Evolutionary conservation across 2,113 vertebrate genomes (phyloP), one percentile per base, ranked within the genome.

Genomic region (Eulemur rufifrons): DNA sequence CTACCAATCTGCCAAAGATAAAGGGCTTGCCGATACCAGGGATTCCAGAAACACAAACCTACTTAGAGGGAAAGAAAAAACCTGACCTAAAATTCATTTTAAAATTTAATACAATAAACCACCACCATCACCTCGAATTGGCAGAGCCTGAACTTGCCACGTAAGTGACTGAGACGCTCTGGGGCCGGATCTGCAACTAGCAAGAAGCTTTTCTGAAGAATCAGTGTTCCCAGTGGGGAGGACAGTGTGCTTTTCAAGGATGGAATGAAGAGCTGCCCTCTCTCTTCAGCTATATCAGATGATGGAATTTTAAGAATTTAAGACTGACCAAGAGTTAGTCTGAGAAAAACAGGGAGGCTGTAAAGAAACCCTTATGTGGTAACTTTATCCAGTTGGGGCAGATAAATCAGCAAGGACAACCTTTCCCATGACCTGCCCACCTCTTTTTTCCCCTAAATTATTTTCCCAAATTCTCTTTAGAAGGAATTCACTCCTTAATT

Each of bases 371-470:
- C 97, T 97, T 68, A 2, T 69, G 86, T 84, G 97, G 98, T 98
- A 99, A 99, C 98, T 97, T 98, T 86, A 99, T 86, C 98, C 97
- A 96, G 97, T 95, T 9, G 37, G 98, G 98, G 98, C 96, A 95
- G 95, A 98, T 96, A 98, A 98, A 98, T 97, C 97, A 98, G 95
- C 95, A 83, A 96, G 87, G 77, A 86, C 82, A 98, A 84, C 96
- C 96, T 98, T 99, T 99, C 99, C 97, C 98, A 98, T 95, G 98
- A 99, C 98, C 95, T 97, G 96, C 88, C 92, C 14, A 95, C 47
- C 84, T 96, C 93, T 89, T 97, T 87, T 20, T 77, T 84, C 88
- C 90, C 90, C 68, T 94, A 78, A 11, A 96, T 34, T 14, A 81
- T 90, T 96, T 95, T 34, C 78, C 66, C 3, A 87, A 98, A 92